Evolutionary conservation across 2,113 vertebrate species (phyloP).

Genomic region (Nanger granti): DNA sequence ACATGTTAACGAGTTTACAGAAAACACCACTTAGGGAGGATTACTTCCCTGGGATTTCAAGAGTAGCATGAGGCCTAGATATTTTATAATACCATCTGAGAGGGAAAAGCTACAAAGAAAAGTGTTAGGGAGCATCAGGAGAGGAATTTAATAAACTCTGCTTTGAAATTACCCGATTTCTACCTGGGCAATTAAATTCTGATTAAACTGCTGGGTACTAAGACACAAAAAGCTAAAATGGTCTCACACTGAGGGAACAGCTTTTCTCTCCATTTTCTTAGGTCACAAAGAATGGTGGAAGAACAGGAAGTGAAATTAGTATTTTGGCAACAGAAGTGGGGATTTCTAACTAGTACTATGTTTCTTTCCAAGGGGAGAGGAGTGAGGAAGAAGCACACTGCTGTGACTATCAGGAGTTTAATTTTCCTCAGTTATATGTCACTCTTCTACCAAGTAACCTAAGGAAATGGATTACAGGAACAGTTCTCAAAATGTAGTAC

Average conservation of each 20-base stretch:
- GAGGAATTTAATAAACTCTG: not conserved
- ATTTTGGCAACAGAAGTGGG: not conserved
- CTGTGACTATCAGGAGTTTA: not conserved
- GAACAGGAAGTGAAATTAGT: not conserved
- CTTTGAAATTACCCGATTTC: not conserved
- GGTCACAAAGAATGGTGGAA: not conserved
- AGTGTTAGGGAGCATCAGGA: not conserved
- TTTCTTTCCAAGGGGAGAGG: not conserved
- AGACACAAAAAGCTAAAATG: not conserved
- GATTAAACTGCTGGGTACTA: not conserved
- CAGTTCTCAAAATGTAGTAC: not conserved
- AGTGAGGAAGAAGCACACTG: not conserved
- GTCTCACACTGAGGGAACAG: not conserved
- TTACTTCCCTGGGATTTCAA: rapidly evolving
- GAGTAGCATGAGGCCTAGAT: not conserved
- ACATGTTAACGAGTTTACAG: not conserved
- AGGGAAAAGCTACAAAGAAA: not conserved
- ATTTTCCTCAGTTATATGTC: not conserved
- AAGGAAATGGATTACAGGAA: not conserved
- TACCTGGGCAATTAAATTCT: not conserved
- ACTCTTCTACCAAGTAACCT: not conserved
- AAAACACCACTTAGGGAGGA: not conserved
- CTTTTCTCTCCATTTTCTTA: not conserved
- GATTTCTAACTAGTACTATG: not conserved
- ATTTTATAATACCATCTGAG: not conserved